Base-by-base conservation (phyloP, 2,888 invertebrate species). In the Tortrix viridana region DNA sequence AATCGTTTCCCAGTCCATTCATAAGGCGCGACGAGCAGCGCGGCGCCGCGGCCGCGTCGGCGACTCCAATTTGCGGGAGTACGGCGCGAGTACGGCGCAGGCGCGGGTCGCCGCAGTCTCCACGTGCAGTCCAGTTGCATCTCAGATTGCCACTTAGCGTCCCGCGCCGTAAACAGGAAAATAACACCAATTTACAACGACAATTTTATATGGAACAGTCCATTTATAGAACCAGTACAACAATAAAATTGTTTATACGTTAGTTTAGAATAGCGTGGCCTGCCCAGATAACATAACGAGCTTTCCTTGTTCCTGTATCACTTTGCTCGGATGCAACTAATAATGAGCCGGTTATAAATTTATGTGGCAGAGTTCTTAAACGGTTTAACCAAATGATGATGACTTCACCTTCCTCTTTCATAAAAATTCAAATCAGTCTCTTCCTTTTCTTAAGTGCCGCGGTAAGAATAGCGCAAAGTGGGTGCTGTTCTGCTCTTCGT, bases 391-490 rank as follows among this genome's bases (percentile, higher is more conserved):
- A 44, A 56, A 38, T 41, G 44, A 69, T 69, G 71, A 71, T 85
- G 85, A 85, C 82, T 85, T 83, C 85, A 86, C 84, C 88, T 88
- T 86, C 88, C 82, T 81, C 73, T 80, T 87, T 89, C 82, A 88
- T 88, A 87, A 89, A 89, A 90, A 87, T 85, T 84, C 86, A 89
- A 90, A 90, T 89, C 87, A 88, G 86, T 83, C 76, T 78, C 89
- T 88, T 91, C 90, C 89, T 88, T 84, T 86, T 75, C 74, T 80
- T 84, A 88, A 87, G 88, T 85, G 85, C 76, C 76, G 77, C 81
- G 84, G 82, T 76, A 74, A 84, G 81, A 85, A 85, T 86, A 84
- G 81, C 75, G 73, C 79, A 79, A 85, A 87, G 88, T 89, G 89
- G 88, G 89, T 86, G 88, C 85, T 71, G 22, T 53, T 52, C 57